Evolutionary conservation across 2,113 vertebrate species (phyloP).

Genomic region (Gnathonemus longibarbis): DNA sequence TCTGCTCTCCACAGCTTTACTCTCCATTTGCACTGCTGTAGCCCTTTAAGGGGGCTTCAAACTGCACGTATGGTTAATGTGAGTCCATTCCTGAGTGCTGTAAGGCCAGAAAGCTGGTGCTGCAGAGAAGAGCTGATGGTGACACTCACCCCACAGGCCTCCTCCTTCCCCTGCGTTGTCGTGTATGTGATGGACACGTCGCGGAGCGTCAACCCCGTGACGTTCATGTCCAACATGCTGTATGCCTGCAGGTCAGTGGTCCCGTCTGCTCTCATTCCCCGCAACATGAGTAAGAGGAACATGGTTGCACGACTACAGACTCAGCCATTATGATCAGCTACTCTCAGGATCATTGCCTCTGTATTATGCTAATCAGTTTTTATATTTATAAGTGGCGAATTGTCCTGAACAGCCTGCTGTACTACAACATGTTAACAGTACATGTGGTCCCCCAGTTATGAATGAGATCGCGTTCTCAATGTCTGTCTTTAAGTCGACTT

Average conservation of each 20-base stretch:
- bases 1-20: background rate
- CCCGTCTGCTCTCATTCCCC: too few species aligned
- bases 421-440: background rate
- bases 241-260: constrained; percentile 90
- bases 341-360: background rate
- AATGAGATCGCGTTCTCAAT: background rate
- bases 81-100: background rate
- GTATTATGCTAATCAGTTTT: background rate
- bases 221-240: constrained; percentile 99
- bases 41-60: background rate
- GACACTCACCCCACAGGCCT: constrained; percentile 62
- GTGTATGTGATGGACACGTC: constrained; percentile 97
- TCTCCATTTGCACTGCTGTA: too few species aligned
- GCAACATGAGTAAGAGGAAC: background rate
- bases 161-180: constrained; percentile 85
- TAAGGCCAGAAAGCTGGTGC: background rate
- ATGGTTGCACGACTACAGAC: background rate
- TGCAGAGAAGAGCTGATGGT: background rate
- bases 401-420: background rate
- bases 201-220: constrained; percentile 86
- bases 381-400: background rate
- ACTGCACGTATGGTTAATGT: background rate
- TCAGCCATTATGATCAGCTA: background rate
- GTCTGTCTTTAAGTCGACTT: background rate
- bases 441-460: background rate